phyloP scores from a whole-genome alignment of 2,797 vertebrate genomes.

The Trachops cirrhosus region DNA sequence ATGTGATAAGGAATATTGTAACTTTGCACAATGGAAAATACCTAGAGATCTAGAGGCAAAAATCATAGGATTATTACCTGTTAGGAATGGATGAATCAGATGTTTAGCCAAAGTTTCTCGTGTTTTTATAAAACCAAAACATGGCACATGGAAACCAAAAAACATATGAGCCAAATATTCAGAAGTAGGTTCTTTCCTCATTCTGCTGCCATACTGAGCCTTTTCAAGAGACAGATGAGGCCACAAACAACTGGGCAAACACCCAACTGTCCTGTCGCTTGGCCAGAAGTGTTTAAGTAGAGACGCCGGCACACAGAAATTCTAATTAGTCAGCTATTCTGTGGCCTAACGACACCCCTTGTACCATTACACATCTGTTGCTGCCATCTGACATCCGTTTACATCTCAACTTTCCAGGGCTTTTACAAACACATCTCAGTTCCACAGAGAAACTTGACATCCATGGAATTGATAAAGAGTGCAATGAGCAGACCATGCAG shows the following conservation, averaged over 20 bases:
- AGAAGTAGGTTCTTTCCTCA: neutral
- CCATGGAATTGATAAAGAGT: neutral
- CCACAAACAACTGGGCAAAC: neutral
- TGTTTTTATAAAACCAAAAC: neutral
- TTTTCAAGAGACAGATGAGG: conserved; percentile 30
- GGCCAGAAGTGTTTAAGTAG: neutral
- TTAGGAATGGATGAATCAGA: neutral
- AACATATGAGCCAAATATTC: neutral
- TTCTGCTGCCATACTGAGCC: neutral
- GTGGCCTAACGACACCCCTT: neutral
- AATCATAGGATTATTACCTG: neutral
- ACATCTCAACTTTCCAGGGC: neutral
- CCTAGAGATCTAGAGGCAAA: neutral
- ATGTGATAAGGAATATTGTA: neutral
- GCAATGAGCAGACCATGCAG: neutral
- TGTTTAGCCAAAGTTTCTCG: neutral
- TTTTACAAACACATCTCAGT: neutral
- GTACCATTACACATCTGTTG: neutral
- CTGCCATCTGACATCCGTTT: conserved; percentile 8
- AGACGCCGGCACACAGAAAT: neutral
- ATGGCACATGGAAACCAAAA: neutral
- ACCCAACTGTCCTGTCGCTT: neutral
- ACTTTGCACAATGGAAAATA: neutral
- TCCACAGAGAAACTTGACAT: neutral
- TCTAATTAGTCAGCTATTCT: neutral